Percentiles rank a stretch among this genome's conserved stretches.
These are phyloP conservation scores for Athetis lepigone DNA, from an alignment of 2,888 invertebrate genomes.

Conservation along the genomic window DNA sequence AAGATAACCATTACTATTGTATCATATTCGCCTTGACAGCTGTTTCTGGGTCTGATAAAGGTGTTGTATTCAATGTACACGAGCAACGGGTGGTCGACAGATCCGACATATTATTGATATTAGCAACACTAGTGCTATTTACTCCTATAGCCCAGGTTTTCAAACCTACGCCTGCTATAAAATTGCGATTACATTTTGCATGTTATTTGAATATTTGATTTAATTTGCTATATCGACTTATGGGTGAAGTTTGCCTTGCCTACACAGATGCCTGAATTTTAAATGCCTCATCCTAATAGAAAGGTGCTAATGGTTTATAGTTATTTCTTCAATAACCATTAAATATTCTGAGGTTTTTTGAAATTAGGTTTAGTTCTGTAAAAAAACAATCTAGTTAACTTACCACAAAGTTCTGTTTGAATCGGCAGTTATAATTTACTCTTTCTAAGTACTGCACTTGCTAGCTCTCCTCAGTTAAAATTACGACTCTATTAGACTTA, in stretches of 20 bases:
- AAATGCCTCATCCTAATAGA: neutral
- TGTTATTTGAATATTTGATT: constrained; percentile 45
- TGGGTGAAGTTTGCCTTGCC: neutral
- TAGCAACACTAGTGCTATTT: constrained; percentile 38
- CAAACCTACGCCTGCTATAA: constrained; percentile 35
- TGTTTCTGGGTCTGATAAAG: constrained; percentile 52
- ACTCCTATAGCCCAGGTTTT: constrained; percentile 18
- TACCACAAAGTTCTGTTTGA: no score
- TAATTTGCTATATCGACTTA: constrained; percentile 18
- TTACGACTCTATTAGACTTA: no score
- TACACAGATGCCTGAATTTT: constrained; percentile 16
- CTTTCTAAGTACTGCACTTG: no score
- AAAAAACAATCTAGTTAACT: no score
- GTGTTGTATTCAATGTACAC: constrained; percentile 35
- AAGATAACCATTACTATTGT: constrained; percentile 55
- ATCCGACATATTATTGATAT: constrained; percentile 29
- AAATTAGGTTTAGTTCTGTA: neutral
- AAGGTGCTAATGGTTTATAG: neutral
- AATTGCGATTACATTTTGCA: constrained; percentile 43
- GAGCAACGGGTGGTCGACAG: constrained; percentile 44
- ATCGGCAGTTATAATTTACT: no score
- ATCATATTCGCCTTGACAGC: constrained; percentile 40
- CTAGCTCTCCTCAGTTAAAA: no score
- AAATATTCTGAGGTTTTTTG: neutral
- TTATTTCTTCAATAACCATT: neutral